Percentiles rank a stretch among this genome's conserved stretches.
Evolutionary conservation across 2,888 invertebrate species (phyloP).

Genomic region (Xanthorhoe spadicearia): DNA sequence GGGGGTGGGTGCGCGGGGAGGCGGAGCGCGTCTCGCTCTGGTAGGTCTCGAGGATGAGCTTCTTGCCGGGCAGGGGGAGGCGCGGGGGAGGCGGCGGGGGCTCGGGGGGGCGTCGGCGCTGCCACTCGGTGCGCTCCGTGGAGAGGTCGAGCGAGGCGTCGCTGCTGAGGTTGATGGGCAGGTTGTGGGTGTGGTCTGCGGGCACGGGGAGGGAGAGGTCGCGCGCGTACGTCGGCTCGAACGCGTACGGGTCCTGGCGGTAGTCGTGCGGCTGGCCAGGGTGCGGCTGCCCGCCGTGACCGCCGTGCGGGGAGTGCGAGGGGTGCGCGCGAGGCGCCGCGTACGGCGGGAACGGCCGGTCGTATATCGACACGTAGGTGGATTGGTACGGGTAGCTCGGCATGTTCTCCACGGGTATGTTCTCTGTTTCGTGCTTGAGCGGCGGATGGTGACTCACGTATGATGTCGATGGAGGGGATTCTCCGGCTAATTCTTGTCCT

Average conservation of each 20-base stretch:
- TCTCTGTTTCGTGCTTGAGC: constrained; percentile 70
- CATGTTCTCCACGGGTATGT: constrained; percentile 47
- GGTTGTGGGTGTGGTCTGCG: constrained; percentile 66
- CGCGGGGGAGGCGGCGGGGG: constrained; percentile 63
- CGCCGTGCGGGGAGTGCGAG: constrained; percentile 49
- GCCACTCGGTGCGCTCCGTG: constrained; percentile 73
- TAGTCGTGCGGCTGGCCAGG: constrained; percentile 61
- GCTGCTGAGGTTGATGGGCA: constrained; percentile 81
- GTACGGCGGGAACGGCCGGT: constrained; percentile 56
- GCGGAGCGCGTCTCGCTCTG: constrained; percentile 73
- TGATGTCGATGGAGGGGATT: constrained; percentile 74
- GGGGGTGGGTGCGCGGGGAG: constrained; percentile 58
- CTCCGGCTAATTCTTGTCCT: constrained; percentile 61
- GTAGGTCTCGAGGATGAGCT: constrained; percentile 79
- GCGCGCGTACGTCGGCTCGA: constrained; percentile 64
- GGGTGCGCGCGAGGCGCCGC: constrained; percentile 50
- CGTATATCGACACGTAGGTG: constrained; percentile 59
- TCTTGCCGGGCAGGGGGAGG: constrained; percentile 77
- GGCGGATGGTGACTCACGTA: constrained; percentile 61
- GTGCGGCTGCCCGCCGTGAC: constrained; percentile 48
- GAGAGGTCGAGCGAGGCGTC: constrained; percentile 77
- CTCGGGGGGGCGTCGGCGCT: constrained; percentile 72
- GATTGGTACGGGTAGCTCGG: constrained; percentile 61
- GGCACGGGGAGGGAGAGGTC: constrained; percentile 67
- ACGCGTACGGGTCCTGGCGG: constrained; percentile 69